phyloP scores from a whole-genome alignment of 2,888 invertebrate species.

The Choristoneura rosaceana region DNA sequence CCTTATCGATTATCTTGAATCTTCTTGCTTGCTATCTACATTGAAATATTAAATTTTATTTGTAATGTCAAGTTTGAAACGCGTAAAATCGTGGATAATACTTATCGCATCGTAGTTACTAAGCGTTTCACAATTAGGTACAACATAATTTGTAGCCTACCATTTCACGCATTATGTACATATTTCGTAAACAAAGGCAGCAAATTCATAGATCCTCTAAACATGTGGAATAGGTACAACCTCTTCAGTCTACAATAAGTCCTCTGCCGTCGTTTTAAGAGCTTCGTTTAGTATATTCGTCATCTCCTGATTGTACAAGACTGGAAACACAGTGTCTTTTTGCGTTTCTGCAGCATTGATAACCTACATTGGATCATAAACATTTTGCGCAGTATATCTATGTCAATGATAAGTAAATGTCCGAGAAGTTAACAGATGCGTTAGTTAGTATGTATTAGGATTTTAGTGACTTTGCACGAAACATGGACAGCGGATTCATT shows the following conservation, averaged over 20 bases:
- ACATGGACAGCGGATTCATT: not conserved
- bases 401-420: constrained; percentile 9
- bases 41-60: constrained; percentile 3
- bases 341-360: constrained; percentile 1
- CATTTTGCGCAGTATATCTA: constrained; percentile 20
- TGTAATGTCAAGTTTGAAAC: not conserved
- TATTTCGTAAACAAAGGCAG: not conserved
- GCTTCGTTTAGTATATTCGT: too few species aligned
- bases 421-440: constrained; percentile 2
- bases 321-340: not conserved
- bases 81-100: not conserved
- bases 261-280: too few species aligned
- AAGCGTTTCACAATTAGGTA: constrained; percentile 11
- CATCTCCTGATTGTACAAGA: not conserved
- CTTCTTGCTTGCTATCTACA: constrained; percentile 5
- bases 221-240: not conserved
- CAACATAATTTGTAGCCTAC: constrained; percentile 4
- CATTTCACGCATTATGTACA: constrained; percentile 4
- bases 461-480: not conserved
- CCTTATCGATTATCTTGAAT: constrained; percentile 4
- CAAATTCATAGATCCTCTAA: not conserved
- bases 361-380: constrained; percentile 26
- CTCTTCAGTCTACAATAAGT: not conserved
- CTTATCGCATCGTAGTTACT: not conserved
- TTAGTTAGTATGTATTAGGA: constrained; percentile 1